Evolutionary conservation across 2,797 vertebrate species (phyloP), one percentile per base, ranked within the genome.

Genomic region (Parauchenoglanis ngamensis): DNA sequence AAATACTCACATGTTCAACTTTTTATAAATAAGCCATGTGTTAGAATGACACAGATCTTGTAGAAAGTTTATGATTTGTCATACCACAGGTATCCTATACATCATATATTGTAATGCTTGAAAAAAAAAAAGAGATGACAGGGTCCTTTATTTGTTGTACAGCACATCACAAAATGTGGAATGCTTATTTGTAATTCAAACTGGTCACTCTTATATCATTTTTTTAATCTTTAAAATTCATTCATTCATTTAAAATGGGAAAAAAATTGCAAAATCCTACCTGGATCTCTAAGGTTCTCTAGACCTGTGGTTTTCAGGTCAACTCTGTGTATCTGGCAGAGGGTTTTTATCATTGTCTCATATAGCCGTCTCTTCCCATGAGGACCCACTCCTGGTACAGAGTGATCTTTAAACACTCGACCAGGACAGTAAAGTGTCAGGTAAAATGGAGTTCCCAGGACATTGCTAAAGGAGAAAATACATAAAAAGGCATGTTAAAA

Each of bases 351-450:
- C 95, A 96, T 95, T 89, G 96, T 94, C 19, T 85, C 15, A 59
- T 95, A 97, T 1, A 95, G 17, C 57, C 92, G 94, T 67, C 3
- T 2, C 79, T 96, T 91, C 85, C 84, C 92, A 89, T 59, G 3
- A 0, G 90, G 92, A 10, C 89, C 91, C 89, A 96, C 84, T 0
- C 83, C 84, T 0, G 95, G 95, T 17, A 97, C 92, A 68, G 94
- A 92, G 25, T 78, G 85, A 4, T 96, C 92, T 93, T 25, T 59
- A 80, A 95, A 95, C 89, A 96, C 83, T 4, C 2, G 87, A 7
- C 96, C 96, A 0, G 94, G 87, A 85, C 94, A 84, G 91, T 96
- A 94, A 81, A 96, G 95, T 96, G 96, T 95, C 90, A 97, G 70
- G 82, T 90, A 95, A 93, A 97, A 97, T 0, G 96, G 93, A 0